A percentile compares a stretch with the other conserved stretches of the same genome.
phyloP scores from a whole-genome alignment of 1,140 invertebrate genomes.

The Daktulosphaira vitifoliae region DNA sequence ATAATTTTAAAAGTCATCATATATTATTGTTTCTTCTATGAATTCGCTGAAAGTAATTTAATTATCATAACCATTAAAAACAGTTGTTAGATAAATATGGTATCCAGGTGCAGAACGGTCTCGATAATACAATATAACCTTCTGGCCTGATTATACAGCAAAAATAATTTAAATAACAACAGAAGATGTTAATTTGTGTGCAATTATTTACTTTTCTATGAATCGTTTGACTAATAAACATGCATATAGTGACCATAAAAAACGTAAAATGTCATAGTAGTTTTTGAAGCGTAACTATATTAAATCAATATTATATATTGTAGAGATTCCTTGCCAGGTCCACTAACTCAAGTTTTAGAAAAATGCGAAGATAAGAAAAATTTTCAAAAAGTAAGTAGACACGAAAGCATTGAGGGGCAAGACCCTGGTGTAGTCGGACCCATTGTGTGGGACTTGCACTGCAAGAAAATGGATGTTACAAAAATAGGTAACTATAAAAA shows the following conservation, averaged over 20 bases:
- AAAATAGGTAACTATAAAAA: slow-evolving; percentile 19
- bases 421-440: slow-evolving; percentile 78
- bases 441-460: slow-evolving; percentile 66
- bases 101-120: neutral
- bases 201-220: too few relatives aligned
- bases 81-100: neutral
- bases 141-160: slow-evolving; percentile 40
- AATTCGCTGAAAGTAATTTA: too few relatives aligned
- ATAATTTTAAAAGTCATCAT: neutral
- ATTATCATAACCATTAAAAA: too few relatives aligned
- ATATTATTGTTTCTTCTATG: neutral
- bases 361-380: slow-evolving; percentile 21
- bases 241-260: too few relatives aligned
- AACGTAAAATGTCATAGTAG: neutral
- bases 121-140: slow-evolving; percentile 8
- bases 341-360: slow-evolving; percentile 18
- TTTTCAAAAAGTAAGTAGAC: slow-evolving; percentile 43
- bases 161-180: neutral
- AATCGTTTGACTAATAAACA: too few relatives aligned
- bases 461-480: slow-evolving; percentile 44
- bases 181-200: too few relatives aligned
- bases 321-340: slow-evolving; percentile 36
- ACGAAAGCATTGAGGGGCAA: slow-evolving; percentile 50
- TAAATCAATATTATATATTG: slow-evolving; percentile 37
- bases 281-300: neutral